phyloP scores from a whole-genome alignment of 2,113 vertebrate species.

The Litocranius walleri region DNA sequence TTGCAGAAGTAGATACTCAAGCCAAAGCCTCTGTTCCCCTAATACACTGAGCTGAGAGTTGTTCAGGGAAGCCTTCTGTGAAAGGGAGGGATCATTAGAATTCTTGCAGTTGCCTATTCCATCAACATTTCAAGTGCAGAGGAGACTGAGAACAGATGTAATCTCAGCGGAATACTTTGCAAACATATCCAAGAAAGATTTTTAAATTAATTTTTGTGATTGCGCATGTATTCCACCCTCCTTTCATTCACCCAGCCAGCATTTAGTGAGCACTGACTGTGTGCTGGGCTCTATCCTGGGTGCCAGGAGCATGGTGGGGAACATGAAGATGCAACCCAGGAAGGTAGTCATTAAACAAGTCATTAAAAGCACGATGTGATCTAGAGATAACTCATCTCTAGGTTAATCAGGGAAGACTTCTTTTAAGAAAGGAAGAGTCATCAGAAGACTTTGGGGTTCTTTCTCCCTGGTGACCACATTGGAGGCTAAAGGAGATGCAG shows the following conservation, averaged over 20 bases:
- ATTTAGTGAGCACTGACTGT: not conserved
- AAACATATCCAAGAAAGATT: not conserved
- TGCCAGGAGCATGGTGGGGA: not conserved
- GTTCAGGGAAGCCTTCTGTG: not conserved
- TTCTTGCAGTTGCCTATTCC: not conserved
- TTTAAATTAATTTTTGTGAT: not conserved
- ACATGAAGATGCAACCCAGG: not conserved
- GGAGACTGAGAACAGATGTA: not conserved
- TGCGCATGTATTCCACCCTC: not conserved
- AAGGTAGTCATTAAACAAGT: not conserved
- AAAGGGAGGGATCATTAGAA: not conserved
- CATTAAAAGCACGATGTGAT: not conserved
- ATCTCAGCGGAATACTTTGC: not conserved
- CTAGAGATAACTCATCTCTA: not conserved
- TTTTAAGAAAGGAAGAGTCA: not conserved
- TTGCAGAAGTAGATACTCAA: slow-evolving; percentile 18
- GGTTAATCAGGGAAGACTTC: not conserved
- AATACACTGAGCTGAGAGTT: not conserved
- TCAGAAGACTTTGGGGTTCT: not conserved
- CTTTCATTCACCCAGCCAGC: not conserved
- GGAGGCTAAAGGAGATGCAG: not conserved
- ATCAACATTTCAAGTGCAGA: not conserved
- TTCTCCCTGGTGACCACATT: not conserved
- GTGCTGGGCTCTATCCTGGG: not conserved
- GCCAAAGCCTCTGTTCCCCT: not conserved